Evolutionary conservation across 1,140 invertebrate species (phyloP).

Genomic region (Myzus persicae): DNA sequence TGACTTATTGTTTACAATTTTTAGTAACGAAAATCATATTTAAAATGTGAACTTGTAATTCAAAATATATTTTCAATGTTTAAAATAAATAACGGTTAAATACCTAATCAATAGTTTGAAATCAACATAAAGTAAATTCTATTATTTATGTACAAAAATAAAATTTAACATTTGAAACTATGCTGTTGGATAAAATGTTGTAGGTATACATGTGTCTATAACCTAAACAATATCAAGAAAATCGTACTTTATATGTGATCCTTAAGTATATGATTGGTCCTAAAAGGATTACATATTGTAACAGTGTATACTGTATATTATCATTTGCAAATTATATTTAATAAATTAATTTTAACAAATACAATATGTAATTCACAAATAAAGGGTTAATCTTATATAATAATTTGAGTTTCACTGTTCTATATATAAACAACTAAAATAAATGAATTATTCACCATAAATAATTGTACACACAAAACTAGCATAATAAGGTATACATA

Average conservation of each 20-base stretch:
- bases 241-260: background rate
- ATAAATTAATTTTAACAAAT: background rate
- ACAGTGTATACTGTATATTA: too few species aligned
- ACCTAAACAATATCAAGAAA: background rate
- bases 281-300: background rate
- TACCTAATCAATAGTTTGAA: background rate
- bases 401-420: background rate
- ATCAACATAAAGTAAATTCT: too few species aligned
- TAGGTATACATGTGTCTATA: background rate
- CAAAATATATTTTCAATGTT: background rate
- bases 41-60: background rate
- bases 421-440: background rate
- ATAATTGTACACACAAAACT: background rate
- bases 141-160: background rate
- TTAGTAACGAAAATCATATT: background rate
- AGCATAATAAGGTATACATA: too few species aligned
- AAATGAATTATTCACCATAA: background rate
- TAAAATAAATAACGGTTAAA: background rate
- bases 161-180: background rate
- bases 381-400: background rate
- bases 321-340: too few species aligned
- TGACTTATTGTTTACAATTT: background rate
- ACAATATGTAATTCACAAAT: background rate
- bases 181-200: background rate
- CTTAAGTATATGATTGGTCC: background rate